These are phyloP conservation scores for Seira musarum DNA, from an alignment of 2,888 invertebrate genomes.

Conservation along the genomic window DNA sequence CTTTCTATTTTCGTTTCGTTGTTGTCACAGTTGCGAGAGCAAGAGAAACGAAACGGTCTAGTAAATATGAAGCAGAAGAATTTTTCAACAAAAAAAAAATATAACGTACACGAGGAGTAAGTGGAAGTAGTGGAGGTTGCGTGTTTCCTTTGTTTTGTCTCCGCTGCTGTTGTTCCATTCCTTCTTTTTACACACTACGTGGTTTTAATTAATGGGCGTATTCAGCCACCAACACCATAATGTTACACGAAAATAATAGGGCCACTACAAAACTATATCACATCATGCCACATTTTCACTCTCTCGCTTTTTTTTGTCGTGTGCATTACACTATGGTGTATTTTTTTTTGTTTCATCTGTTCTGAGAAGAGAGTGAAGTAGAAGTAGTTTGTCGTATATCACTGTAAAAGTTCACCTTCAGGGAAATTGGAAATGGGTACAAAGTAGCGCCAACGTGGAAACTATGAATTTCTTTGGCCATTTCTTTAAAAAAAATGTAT, in stretches of 20 bases:
- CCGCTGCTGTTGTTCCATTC: constrained; percentile 63
- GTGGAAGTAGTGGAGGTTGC: constrained; percentile 46
- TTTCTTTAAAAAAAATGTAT: no score
- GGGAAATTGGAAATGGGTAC: constrained; percentile 1
- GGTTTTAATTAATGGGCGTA: constrained; percentile 69
- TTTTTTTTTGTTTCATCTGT: constrained; percentile 1
- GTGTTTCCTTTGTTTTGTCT: constrained; percentile 62
- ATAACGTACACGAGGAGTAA: neutral
- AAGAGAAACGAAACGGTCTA: constrained; percentile 31
- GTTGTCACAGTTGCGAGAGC: constrained; percentile 12
- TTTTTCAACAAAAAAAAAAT: constrained; percentile 1
- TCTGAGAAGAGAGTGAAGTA: neutral
- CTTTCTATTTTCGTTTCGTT: constrained; percentile 31
- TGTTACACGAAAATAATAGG: constrained; percentile 24
- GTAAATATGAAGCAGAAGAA: constrained; percentile 25
- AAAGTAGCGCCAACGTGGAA: constrained; percentile 8
- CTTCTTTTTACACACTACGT: constrained; percentile 61
- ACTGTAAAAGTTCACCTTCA: neutral
- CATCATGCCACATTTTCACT: constrained; percentile 14
- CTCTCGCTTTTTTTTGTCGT: neutral
- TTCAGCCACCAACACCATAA: constrained; percentile 65
- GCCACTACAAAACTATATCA: constrained; percentile 11
- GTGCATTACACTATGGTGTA: neutral
- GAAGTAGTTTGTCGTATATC: neutral
- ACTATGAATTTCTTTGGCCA: neutral